Base-by-base conservation (phyloP, 2,888 invertebrate species). In the Tipula lateralis region DNA sequence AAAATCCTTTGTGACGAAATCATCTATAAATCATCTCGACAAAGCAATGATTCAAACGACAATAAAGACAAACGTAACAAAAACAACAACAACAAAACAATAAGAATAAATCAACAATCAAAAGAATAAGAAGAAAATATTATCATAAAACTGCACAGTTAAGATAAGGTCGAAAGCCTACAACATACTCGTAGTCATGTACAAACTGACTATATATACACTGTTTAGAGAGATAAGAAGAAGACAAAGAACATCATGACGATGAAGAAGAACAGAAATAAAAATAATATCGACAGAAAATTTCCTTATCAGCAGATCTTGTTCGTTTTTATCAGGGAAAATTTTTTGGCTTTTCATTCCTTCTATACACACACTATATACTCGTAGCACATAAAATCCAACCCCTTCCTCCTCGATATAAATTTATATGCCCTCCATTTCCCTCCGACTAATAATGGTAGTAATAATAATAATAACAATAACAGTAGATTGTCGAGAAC, bases 31-130 rank as follows among this genome's bases (percentile, higher is more conserved):
- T 50, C 44, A 50, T n/a, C 44, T 16, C 36, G 16, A 50, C 44
- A 50, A 50, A 50, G 16, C 4, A 50, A 50, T 0, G 6, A n/a
- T n/a, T 16, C 16, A 50, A 50, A 50, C 1, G 44, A 50, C 44
- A 50, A 50, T 50, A 50, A 50, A 50, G 44, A 50, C 44, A 50
- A 50, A n/a, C n/a, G n/a, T n/a, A n/a, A n/a, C n/a, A n/a, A n/a
- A n/a, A 50, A 50, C 44, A 50, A 50, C 44, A 50, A 50, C 44
- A 50, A 7, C 6, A 3, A 34, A 6, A 44, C 16, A 44, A 44
- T 44, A 44, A 44, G 44, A 50, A 50, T 50, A 50, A 50, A 50
- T 50, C 16, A 50, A 44, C 44, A 44, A 44, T 44, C n/a, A 44
- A 44, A 44, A 44, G 6, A 44, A 44, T 13, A 39, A 39, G 44